phyloP scores from a whole-genome alignment of 1,140 invertebrate species.

The Eueides isabella region DNA sequence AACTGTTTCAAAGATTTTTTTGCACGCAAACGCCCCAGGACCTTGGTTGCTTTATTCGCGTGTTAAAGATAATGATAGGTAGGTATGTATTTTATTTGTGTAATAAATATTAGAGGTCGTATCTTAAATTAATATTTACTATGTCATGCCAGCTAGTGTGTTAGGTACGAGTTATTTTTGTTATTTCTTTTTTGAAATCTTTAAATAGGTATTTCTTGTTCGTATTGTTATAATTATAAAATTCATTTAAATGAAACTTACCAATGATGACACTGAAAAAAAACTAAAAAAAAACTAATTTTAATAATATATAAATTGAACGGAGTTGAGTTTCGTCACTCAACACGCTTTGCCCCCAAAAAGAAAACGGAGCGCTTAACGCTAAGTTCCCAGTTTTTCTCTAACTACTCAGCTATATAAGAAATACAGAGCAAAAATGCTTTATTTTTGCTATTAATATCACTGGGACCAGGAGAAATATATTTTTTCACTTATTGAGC shows the following conservation, averaged over 20 bases:
- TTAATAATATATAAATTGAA: too few species aligned
- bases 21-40: slow-evolving; percentile 27
- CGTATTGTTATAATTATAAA: too few species aligned
- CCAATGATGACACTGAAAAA: not conserved
- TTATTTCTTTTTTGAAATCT: too few species aligned
- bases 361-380: too few species aligned
- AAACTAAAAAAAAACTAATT: too few species aligned
- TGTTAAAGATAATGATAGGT: slow-evolving; percentile 18
- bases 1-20: slow-evolving; percentile 30
- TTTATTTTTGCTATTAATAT: not conserved
- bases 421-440: too few species aligned
- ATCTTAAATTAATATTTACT: slow-evolving; percentile 8
- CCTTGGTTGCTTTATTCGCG: slow-evolving; percentile 33
- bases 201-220: too few species aligned
- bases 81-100: slow-evolving; percentile 15
- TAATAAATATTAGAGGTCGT: slow-evolving; percentile 17
- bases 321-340: too few species aligned
- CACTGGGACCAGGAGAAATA: not conserved
- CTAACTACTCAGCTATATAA: too few species aligned
- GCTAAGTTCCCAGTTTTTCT: too few species aligned
- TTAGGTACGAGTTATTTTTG: not conserved
- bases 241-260: too few species aligned
- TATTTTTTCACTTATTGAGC: slow-evolving; percentile 8
- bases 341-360: too few species aligned
- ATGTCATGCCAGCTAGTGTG: not conserved